Evolutionary conservation across 1,140 invertebrate species (phyloP).

Genomic region (Artemia franciscana): DNA sequence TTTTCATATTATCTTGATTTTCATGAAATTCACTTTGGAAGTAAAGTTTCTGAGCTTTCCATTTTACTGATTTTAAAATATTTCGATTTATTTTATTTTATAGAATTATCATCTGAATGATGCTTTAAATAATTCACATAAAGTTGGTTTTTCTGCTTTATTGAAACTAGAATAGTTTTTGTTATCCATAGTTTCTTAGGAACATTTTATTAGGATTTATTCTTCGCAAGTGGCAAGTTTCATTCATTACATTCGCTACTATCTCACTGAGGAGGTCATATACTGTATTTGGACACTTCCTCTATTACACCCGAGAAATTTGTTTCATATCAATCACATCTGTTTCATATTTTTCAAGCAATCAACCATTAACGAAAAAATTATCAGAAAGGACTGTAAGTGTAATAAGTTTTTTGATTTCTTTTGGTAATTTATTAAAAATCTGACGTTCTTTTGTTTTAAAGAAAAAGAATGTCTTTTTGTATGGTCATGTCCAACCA

Average conservation of each 20-base stretch:
- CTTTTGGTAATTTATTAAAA: no score
- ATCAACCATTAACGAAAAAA: background rate
- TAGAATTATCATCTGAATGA: background rate
- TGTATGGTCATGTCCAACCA: no score
- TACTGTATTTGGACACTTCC: background rate
- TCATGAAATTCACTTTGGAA: no score
- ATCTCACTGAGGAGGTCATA: background rate
- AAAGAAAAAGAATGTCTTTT: no score
- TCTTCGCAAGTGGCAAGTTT: background rate
- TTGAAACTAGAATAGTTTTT: background rate
- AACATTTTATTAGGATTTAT: no score
- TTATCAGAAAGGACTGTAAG: no score
- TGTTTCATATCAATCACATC: background rate
- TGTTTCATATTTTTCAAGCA: background rate
- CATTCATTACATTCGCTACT: background rate
- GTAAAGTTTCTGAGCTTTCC: background rate
- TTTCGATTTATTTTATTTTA: background rate
- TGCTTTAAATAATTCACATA: background rate
- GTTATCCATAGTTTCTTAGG: no score
- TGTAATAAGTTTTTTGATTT: no score
- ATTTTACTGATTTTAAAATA: background rate
- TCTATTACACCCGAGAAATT: no score
- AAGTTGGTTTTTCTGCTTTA: background rate
- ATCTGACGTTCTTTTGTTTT: no score
- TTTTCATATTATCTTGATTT: no score